Conservation (phyloP, 2,888 invertebrate species). For the Mellilla xanthometata region DNA sequence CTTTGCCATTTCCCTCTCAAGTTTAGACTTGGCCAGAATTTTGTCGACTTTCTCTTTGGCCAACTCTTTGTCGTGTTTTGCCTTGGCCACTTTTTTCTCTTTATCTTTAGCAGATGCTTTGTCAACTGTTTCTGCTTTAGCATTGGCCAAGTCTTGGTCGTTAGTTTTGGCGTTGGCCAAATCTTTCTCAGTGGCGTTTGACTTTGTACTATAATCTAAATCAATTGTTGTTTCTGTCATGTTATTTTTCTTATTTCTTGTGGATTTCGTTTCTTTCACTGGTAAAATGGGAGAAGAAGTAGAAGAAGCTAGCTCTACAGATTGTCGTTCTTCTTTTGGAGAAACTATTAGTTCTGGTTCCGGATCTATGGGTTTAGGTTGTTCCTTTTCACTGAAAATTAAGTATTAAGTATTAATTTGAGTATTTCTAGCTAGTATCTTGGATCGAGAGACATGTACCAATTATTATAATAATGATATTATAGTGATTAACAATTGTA, state of each 20-base stretch:
- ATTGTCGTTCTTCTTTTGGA: slow-evolving; percentile 49
- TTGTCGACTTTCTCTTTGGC: slow-evolving; percentile 6
- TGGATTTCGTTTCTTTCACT: slow-evolving; percentile 36
- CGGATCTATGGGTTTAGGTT: slow-evolving; percentile 34
- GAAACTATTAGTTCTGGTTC: slow-evolving; percentile 26
- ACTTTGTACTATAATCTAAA: background rate
- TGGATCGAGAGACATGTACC: no score
- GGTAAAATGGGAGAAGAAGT: slow-evolving; percentile 47
- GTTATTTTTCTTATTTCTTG: slow-evolving; percentile 15
- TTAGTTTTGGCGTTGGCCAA: background rate
- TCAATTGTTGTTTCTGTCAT: slow-evolving; percentile 13
- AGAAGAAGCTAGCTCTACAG: slow-evolving; percentile 39
- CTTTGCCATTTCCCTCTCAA: no score
- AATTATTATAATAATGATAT: no score
- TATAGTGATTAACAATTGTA: no score
- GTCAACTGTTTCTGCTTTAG: background rate
- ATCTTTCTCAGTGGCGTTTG: background rate
- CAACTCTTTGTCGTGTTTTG: slow-evolving; percentile 1
- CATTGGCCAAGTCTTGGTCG: background rate
- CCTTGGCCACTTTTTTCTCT: background rate
- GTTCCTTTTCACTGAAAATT: slow-evolving; percentile 46
- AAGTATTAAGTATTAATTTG: no score
- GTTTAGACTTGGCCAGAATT: slow-evolving; percentile 1
- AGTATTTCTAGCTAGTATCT: no score
- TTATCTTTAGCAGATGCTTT: background rate